phyloP scores from a whole-genome alignment of 1,140 invertebrate species.

The Phocides pigmalion region DNA sequence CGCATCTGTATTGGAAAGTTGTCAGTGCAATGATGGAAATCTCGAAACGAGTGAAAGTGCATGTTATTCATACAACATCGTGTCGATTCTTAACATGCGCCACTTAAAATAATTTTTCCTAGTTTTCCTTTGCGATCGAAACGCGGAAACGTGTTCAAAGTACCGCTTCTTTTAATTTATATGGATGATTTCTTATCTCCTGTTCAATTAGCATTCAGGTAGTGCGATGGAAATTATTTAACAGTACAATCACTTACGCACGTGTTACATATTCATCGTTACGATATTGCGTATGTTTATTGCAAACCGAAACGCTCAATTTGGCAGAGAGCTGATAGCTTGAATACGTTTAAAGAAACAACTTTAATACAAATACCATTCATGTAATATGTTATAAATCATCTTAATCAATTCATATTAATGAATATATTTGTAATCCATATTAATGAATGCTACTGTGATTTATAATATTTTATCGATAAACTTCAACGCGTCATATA shows the following conservation, averaged over 20 bases:
- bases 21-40: slow-evolving; percentile 69
- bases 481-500: too few species aligned
- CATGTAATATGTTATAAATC: too few species aligned
- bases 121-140: slow-evolving; percentile 46
- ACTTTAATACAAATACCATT: slow-evolving; percentile 26
- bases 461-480: too few species aligned
- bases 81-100: slow-evolving; percentile 40
- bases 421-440: too few species aligned
- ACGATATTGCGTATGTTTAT: slow-evolving; percentile 43
- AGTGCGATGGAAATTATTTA: slow-evolving; percentile 50
- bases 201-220: slow-evolving; percentile 46
- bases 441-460: too few species aligned
- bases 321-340: slow-evolving; percentile 37
- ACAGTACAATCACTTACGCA: slow-evolving; percentile 44
- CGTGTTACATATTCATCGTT: slow-evolving; percentile 46
- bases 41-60: slow-evolving; percentile 59
- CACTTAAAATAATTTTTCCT: slow-evolving; percentile 52
- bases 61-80: slow-evolving; percentile 41
- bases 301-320: slow-evolving; percentile 45
- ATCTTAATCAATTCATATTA: too few species aligned
- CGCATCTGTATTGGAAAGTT: slow-evolving; percentile 72
- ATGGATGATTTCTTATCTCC: slow-evolving; percentile 50
- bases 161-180: slow-evolving; percentile 37
- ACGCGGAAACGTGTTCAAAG: slow-evolving; percentile 38
- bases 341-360: slow-evolving; percentile 38